These are phyloP conservation scores for Meiosimyza platycephala DNA, from an alignment of 2,888 invertebrate genomes.

Conservation along the genomic window DNA sequence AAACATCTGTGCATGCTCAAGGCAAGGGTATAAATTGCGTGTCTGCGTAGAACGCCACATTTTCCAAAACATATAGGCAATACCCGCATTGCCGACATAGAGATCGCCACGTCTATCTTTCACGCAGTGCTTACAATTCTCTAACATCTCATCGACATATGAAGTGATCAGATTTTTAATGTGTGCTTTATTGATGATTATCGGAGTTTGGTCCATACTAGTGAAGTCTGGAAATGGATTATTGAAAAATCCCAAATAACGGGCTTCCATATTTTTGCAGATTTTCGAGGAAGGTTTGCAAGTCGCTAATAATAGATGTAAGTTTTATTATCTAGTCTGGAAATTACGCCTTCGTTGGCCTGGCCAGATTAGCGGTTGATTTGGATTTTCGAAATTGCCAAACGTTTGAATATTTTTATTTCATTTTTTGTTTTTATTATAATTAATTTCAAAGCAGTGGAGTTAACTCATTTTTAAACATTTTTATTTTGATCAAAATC, in stretches of 20 bases:
- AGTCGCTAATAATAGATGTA: too few relatives aligned
- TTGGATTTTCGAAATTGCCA: too few relatives aligned
- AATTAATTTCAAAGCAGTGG: too few relatives aligned
- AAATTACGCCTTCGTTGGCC: too few relatives aligned
- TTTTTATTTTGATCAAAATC: too few relatives aligned
- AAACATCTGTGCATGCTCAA: constrained; percentile 74
- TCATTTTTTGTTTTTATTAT: too few relatives aligned
- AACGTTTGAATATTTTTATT: too few relatives aligned
- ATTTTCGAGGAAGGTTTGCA: too few relatives aligned
- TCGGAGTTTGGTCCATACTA: constrained; percentile 51
- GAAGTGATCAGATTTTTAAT: constrained; percentile 63
- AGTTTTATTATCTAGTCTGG: too few relatives aligned
- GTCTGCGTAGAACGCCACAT: constrained; percentile 71
- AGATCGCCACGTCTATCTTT: constrained; percentile 64
- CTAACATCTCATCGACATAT: constrained; percentile 65
- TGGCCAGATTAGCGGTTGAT: too few relatives aligned
- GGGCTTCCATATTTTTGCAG: too few relatives aligned
- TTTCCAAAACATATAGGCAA: constrained; percentile 82
- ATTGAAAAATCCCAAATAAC: constrained; percentile 54
- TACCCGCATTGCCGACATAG: constrained; percentile 69
- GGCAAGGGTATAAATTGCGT: constrained; percentile 67
- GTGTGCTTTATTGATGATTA: constrained; percentile 59
- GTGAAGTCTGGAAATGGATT: constrained; percentile 64
- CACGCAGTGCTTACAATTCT: constrained; percentile 60
- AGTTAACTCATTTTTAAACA: too few relatives aligned